Conservation (phyloP, 2,888 invertebrate species). For the Limnephilus auricula region DNA sequence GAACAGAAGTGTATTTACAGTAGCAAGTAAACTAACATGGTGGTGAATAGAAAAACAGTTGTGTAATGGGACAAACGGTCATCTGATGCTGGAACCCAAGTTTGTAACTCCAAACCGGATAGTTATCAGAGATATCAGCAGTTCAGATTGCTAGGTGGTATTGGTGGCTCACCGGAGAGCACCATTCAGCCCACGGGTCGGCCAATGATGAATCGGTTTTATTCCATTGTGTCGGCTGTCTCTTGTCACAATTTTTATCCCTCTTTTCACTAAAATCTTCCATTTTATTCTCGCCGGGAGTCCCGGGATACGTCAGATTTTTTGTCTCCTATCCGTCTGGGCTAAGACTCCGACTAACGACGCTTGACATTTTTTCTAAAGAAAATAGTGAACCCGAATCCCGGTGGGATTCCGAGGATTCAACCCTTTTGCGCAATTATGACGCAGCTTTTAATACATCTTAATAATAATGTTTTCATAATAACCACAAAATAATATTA, state of each 20-base stretch:
- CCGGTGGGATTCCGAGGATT: constrained; percentile 5
- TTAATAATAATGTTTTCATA: constrained; percentile 24
- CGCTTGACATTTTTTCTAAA: neutral
- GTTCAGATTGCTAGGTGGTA: neutral
- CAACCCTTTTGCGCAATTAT: constrained; percentile 25
- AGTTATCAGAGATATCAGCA: neutral
- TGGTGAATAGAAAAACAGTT: neutral
- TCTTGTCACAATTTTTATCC: constrained; percentile 54
- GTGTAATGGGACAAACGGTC: neutral
- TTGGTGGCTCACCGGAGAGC: neutral
- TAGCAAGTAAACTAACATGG: neutral
- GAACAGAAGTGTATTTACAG: constrained; percentile 21
- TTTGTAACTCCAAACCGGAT: constrained; percentile 2
- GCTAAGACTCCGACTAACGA: constrained; percentile 36
- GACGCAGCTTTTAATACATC: constrained; percentile 5
- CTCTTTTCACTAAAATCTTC: constrained; percentile 47
- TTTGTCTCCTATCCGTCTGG: constrained; percentile 24
- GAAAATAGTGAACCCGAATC: neutral
- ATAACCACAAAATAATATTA: neutral
- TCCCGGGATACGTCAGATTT: constrained; percentile 36
- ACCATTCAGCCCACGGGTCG: constrained; percentile 45
- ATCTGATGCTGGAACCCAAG: neutral
- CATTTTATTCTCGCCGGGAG: constrained; percentile 42
- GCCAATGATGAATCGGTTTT: constrained; percentile 61
- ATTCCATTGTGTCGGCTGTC: constrained; percentile 57